These are phyloP conservation scores for Rhagoletis pomonella DNA, from an alignment of 1,140 invertebrate species.

Conservation along the genomic window DNA sequence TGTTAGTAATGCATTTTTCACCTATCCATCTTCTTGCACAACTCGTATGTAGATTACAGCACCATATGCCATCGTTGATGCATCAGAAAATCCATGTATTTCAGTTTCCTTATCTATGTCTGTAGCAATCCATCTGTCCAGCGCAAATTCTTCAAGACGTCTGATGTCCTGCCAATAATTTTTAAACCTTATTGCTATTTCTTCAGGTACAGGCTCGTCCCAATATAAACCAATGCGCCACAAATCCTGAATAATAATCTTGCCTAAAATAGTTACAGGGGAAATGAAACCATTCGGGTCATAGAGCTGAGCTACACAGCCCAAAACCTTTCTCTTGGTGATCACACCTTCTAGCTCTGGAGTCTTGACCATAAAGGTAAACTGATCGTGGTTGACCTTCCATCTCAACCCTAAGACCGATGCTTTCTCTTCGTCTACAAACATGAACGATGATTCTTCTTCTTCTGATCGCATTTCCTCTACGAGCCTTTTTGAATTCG, in stretches of 20 bases:
- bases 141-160: not conserved
- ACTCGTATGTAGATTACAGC: not conserved
- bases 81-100: not conserved
- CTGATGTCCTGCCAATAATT: not conserved
- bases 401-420: not conserved
- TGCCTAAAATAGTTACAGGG: too few species aligned
- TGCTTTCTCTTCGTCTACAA: not conserved
- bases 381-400: not conserved
- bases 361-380: not conserved
- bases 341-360: not conserved
- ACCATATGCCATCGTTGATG: not conserved
- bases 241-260: too few species aligned
- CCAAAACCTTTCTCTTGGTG: not conserved
- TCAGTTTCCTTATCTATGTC: not conserved
- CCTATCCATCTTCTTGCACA: not conserved
- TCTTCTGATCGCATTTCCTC: not conserved
- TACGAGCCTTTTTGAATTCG: not conserved
- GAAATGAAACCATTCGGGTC: too few species aligned
- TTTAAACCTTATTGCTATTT: not conserved
- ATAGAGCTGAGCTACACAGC: not conserved
- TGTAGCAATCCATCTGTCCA: not conserved
- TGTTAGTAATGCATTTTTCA: not conserved
- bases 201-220: not conserved
- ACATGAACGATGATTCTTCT: not conserved
- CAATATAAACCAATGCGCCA: not conserved